Conservation (phyloP, 1,140 invertebrate species). For the Drosophila novamexicana region DNA sequence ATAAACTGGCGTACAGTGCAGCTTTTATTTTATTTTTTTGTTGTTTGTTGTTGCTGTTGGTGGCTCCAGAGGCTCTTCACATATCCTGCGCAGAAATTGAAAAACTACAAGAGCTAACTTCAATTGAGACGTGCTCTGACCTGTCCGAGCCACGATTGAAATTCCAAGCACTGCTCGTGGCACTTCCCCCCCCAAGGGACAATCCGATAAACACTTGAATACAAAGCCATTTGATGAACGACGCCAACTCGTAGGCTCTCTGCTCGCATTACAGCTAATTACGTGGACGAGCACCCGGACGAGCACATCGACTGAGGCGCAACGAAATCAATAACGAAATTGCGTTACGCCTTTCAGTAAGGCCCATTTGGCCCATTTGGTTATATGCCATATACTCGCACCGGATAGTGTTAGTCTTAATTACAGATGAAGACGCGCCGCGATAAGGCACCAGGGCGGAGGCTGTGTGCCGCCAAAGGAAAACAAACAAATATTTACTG, state of each 20-base stretch:
- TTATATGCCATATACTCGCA: slow-evolving; percentile 24
- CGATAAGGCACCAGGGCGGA: slow-evolving; percentile 13
- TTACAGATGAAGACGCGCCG: slow-evolving; percentile 24
- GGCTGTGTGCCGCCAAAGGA: slow-evolving; percentile 25
- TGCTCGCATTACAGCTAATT: slow-evolving; percentile 47
- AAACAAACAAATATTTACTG: slow-evolving; percentile 54
- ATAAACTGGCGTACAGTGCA: slow-evolving; percentile 16
- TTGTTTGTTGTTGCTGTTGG: slow-evolving; percentile 13
- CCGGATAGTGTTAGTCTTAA: slow-evolving; percentile 30
- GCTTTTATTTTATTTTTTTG: neutral
- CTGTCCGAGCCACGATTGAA: slow-evolving; percentile 39
- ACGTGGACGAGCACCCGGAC: neutral
- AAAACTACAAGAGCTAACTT: slow-evolving; percentile 57
- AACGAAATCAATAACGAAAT: slow-evolving; percentile 20
- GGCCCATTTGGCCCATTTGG: slow-evolving; percentile 9
- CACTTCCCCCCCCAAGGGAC: slow-evolving; percentile 1
- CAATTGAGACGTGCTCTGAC: slow-evolving; percentile 50
- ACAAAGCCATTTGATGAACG: slow-evolving; percentile 18
- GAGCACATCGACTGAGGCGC: neutral
- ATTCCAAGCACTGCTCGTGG: slow-evolving; percentile 37
- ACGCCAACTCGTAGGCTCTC: neutral
- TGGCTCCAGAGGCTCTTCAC: slow-evolving; percentile 31
- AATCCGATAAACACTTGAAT: slow-evolving; percentile 28
- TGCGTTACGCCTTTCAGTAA: slow-evolving; percentile 42
- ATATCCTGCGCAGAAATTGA: slow-evolving; percentile 49